phyloP scores from a whole-genome alignment of 2,888 invertebrate species.

The Apeira syringaria region DNA sequence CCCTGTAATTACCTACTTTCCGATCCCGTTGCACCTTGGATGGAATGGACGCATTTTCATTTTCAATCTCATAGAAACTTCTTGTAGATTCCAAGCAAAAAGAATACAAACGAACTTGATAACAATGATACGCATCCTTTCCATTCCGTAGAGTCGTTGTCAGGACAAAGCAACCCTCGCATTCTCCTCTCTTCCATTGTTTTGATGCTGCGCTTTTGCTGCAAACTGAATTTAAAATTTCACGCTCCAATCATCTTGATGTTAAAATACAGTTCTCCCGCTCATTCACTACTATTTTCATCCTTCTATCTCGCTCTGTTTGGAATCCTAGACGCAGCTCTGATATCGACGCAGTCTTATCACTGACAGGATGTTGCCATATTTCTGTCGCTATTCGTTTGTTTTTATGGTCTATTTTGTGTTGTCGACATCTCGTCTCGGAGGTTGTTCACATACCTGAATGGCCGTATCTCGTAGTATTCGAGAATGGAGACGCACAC shows the following conservation, averaged over 20 bases:
- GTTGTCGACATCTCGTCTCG: conserved; percentile 43
- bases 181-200: conserved; percentile 46
- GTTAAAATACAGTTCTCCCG: conserved; percentile 51
- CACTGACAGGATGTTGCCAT: conserved; percentile 45
- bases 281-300: conserved; percentile 33
- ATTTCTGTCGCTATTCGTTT: conserved; percentile 47
- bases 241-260: conserved; percentile 77
- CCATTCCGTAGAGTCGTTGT: background rate
- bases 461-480: conserved; percentile 77
- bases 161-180: conserved; percentile 17
- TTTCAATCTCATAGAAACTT: conserved; percentile 9
- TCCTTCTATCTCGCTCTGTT: conserved; percentile 52
- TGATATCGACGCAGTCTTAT: conserved; percentile 82
- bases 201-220: conserved; percentile 66
- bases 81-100: conserved; percentile 3
- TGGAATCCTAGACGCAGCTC: conserved; percentile 76
- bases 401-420: conserved; percentile 50
- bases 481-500: conserved; percentile 67
- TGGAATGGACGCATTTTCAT: conserved; percentile 4
- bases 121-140: conserved; percentile 4
- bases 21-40: conserved; percentile 1
- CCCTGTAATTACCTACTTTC: no score
- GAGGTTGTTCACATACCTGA: conserved; percentile 78
- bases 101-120: background rate
- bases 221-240: conserved; percentile 75